These are phyloP conservation scores for Zhengitettix transpicula DNA, from an alignment of 2,888 invertebrate genomes.

Conservation along the genomic window DNA sequence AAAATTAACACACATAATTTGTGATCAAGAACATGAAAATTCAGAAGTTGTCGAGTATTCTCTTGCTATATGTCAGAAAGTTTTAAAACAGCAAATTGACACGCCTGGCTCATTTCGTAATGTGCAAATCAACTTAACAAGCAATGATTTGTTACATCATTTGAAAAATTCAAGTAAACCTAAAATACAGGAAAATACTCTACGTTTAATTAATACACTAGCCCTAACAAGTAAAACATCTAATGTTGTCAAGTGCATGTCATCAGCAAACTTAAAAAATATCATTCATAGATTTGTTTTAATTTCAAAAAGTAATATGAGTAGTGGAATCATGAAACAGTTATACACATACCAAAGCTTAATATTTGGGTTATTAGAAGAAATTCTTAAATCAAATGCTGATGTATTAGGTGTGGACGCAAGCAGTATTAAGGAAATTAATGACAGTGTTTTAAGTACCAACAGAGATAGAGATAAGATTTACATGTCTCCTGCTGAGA, in stretches of 20 bases:
- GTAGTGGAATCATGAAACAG: slow-evolving; percentile 3
- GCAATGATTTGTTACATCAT: slow-evolving; percentile 5
- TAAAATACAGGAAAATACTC: slow-evolving; percentile 6
- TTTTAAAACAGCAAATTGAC: too few relatives aligned
- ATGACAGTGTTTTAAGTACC: background rate
- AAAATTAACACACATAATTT: background rate
- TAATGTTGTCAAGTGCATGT: slow-evolving; percentile 1
- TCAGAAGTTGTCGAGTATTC: background rate
- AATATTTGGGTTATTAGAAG: slow-evolving; percentile 2
- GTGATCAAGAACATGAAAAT: background rate
- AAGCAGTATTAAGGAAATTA: slow-evolving; percentile 3
- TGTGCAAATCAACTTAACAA: background rate
- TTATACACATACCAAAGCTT: slow-evolving; percentile 6
- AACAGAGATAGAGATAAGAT: too few relatives aligned
- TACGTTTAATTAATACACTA: slow-evolving; percentile 6
- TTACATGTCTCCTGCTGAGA: too few relatives aligned
- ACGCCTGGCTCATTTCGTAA: too few relatives aligned
- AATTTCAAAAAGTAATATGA: background rate
- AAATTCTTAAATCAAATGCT: background rate
- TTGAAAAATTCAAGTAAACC: slow-evolving; percentile 2
- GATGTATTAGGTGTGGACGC: slow-evolving; percentile 3
- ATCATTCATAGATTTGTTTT: slow-evolving; percentile 3
- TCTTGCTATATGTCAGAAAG: background rate
- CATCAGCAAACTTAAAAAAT: slow-evolving; percentile 2
- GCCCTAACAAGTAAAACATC: background rate